Conservation (phyloP, 2,797 vertebrate genomes). For the Periophthalmus magnuspinnatus region DNA sequence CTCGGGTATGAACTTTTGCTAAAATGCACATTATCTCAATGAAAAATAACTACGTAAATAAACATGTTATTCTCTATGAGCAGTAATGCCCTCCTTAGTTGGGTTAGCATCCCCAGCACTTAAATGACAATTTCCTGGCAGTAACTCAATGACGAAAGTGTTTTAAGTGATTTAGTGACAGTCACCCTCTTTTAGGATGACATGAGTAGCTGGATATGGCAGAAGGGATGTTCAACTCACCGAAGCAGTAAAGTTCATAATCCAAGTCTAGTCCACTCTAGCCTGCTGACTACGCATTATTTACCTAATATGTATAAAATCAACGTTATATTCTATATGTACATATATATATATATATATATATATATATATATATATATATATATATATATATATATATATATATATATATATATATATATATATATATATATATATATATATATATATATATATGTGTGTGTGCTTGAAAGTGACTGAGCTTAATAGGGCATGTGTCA, state of each 20-base stretch:
- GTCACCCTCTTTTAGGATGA: slow-evolving; percentile 25
- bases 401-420: too few relatives aligned
- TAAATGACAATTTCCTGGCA: slow-evolving; percentile 21
- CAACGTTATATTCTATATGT: too few relatives aligned
- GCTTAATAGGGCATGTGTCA: slow-evolving; percentile 20
- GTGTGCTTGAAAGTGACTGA: slow-evolving; percentile 10
- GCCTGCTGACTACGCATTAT: slow-evolving; percentile 11
- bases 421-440: too few relatives aligned
- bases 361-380: background rate
- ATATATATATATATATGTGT: too few relatives aligned
- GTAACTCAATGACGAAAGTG: slow-evolving; percentile 19
- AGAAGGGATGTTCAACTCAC: slow-evolving; percentile 45
- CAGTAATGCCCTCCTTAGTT: background rate
- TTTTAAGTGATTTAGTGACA: slow-evolving; percentile 37
- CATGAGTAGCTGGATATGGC: slow-evolving; percentile 29
- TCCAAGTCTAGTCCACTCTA: slow-evolving; percentile 17
- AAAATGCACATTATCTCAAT: background rate
- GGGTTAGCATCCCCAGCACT: background rate
- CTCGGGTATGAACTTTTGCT: background rate
- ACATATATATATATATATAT: background rate
- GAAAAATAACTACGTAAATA: background rate
- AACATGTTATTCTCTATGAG: background rate
- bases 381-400: too few relatives aligned
- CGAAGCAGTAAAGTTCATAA: slow-evolving; percentile 50
- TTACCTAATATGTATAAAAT: too few relatives aligned